Conservation (phyloP, 2,888 invertebrate species). For the Cephonodes hylas region DNA sequence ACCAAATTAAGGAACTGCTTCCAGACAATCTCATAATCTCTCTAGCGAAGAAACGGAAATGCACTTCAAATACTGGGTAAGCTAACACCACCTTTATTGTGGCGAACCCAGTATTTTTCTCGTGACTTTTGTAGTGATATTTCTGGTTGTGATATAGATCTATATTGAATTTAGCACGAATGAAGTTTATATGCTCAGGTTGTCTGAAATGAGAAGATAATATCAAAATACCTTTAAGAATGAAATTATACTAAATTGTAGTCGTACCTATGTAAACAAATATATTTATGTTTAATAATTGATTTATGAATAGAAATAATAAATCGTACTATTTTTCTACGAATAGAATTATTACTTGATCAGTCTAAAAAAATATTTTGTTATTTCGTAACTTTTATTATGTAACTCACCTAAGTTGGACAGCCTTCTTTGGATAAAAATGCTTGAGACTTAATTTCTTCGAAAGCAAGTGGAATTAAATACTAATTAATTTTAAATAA, state of each 20-base stretch:
- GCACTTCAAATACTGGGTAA: conserved; percentile 81
- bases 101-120: conserved; percentile 41
- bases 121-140: conserved; percentile 48
- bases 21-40: conserved; percentile 83
- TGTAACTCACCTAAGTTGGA: background rate
- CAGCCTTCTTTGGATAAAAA: background rate
- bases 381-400: too few relatives aligned
- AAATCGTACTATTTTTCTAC: too few relatives aligned
- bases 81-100: conserved; percentile 55
- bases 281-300: too few relatives aligned
- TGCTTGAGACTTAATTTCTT: background rate
- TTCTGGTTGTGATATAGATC: conserved; percentile 55
- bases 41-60: conserved; percentile 79
- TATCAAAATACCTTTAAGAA: background rate
- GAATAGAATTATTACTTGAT: too few relatives aligned
- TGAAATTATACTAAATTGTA: background rate
- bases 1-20: conserved; percentile 57
- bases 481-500: too few relatives aligned
- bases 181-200: conserved; percentile 54
- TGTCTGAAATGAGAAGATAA: conserved; percentile 39
- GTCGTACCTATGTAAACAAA: background rate
- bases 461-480: too few relatives aligned
- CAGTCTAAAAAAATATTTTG: too few relatives aligned
- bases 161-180: conserved; percentile 56
- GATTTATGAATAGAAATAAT: too few relatives aligned